Evolutionary conservation across 2,888 invertebrate genomes (phyloP), one percentile per base, ranked within the genome.

Genomic region (Osmoderma eremita): DNA sequence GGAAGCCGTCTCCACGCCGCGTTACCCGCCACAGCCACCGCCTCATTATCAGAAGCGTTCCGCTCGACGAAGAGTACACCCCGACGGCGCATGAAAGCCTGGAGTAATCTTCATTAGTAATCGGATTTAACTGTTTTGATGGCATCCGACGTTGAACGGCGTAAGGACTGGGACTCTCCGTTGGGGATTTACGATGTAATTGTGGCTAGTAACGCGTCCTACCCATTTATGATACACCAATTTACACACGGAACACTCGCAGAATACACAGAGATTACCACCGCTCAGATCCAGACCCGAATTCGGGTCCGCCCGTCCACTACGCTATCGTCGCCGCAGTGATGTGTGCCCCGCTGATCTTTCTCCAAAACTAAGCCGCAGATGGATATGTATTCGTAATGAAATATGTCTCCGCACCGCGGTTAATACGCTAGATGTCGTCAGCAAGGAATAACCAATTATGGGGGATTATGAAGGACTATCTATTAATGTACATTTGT

Each of bases 191-290:
- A 61, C 58, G 58, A 61, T 48, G 58, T 61, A 61, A 61, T 61
- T 61, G 58, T 61, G 58, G 58, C 58, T 45, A 61, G 58, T 48
- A 61, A 61, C 58, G 58, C 58, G 58, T 61, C 58, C 58, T 61
- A 61, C 45, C 58, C 58, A 61, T 61, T 61, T 61, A 61, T 61
- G 58, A 61, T 61, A 61, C 58, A 61, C 58, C 58, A 61, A 61
- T 61, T 61, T 61, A 45, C 58, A 61, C 58, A 22, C 45, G 45
- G 58, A 61, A 61, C 58, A 61, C 30, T 61, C 45, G 58, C 45
- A 22, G 58, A 61, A 61, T 61, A 61, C 58, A 48, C 48, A 48
- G 45, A 48, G 58, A 61, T 61, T 61, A 61, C 30, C 30, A 61
- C 12, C 58, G 58, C 45, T 61, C 58, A 61, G 58, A 61, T 48